Evolutionary conservation across 1,140 invertebrate genomes (phyloP).

Genomic region (Formica selysi): DNA sequence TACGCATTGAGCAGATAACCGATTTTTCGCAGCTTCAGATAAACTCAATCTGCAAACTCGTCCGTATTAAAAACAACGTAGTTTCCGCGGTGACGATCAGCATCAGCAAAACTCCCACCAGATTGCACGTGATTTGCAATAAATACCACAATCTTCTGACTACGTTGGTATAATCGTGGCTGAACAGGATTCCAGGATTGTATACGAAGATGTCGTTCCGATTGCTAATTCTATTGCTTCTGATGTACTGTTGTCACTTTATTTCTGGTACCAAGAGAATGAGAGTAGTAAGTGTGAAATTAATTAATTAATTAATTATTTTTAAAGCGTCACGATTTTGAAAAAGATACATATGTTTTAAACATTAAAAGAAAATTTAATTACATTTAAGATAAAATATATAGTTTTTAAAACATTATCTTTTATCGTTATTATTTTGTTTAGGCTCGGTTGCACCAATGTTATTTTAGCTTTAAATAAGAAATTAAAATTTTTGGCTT

Average conservation of each 20-base stretch:
- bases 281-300: slow-evolving; percentile 51
- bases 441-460: too few relatives aligned
- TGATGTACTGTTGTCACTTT: slow-evolving; percentile 23
- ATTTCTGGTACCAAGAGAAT: slow-evolving; percentile 23
- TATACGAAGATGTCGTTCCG: slow-evolving; percentile 15
- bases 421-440: too few relatives aligned
- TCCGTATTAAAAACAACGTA: not conserved
- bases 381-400: too few relatives aligned
- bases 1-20: slow-evolving; percentile 12
- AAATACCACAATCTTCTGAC: slow-evolving; percentile 1
- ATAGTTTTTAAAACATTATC: too few relatives aligned
- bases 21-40: not conserved
- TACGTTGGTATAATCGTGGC: not conserved
- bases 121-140: not conserved
- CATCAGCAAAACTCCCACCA: not conserved
- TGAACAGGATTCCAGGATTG: not conserved
- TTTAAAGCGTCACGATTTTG: too few relatives aligned
- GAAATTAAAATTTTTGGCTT: too few relatives aligned
- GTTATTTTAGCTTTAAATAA: too few relatives aligned
- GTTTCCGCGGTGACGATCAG: not conserved
- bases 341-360: too few relatives aligned
- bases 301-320: not conserved
- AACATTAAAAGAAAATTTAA: too few relatives aligned
- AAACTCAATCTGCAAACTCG: not conserved
- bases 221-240: slow-evolving; percentile 7